A percentile compares a stretch with the other conserved stretches of the same genome.
Conservation (phyloP, 2,797 vertebrate species). For the Amphiprion clarkii region DNA sequence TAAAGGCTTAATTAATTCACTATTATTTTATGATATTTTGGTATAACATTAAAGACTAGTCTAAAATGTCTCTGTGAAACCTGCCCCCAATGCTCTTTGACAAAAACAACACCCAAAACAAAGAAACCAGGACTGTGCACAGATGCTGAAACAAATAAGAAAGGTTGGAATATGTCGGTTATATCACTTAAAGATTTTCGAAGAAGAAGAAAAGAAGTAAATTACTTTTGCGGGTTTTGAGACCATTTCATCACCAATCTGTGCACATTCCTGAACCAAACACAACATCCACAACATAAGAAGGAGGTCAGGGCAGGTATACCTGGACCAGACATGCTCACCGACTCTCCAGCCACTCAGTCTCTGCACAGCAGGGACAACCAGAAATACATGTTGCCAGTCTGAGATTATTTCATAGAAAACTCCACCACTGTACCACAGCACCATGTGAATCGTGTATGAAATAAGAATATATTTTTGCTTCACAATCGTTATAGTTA, state of each 20-base stretch:
- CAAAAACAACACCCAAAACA: slow-evolving; percentile 12
- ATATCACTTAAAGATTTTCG: not conserved
- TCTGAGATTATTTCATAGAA: not conserved
- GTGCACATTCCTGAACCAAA: slow-evolving; percentile 38
- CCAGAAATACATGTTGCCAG: slow-evolving; percentile 13
- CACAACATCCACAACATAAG: slow-evolving; percentile 3
- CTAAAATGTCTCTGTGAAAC: slow-evolving; percentile 24
- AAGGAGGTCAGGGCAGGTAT: slow-evolving; percentile 22
- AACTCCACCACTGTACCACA: not conserved
- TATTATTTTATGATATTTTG: too few species aligned
- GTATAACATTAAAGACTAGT: too few species aligned
- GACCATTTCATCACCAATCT: slow-evolving; percentile 8
- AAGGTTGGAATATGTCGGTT: not conserved
- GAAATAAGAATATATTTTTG: not conserved
- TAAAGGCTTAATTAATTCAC: too few species aligned
- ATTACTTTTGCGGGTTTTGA: not conserved
- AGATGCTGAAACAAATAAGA: slow-evolving; percentile 1
- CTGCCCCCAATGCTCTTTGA: not conserved
- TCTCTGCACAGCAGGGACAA: slow-evolving; percentile 65
- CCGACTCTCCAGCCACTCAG: slow-evolving; percentile 44
- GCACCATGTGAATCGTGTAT: not conserved
- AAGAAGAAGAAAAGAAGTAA: slow-evolving; percentile 12
- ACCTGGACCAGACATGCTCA: slow-evolving; percentile 59
- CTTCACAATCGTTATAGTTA: not conserved
- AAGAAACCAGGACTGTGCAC: slow-evolving; percentile 33